Conservation (phyloP, 2,888 invertebrate genomes). For the Drosophila mulleri region DNA sequence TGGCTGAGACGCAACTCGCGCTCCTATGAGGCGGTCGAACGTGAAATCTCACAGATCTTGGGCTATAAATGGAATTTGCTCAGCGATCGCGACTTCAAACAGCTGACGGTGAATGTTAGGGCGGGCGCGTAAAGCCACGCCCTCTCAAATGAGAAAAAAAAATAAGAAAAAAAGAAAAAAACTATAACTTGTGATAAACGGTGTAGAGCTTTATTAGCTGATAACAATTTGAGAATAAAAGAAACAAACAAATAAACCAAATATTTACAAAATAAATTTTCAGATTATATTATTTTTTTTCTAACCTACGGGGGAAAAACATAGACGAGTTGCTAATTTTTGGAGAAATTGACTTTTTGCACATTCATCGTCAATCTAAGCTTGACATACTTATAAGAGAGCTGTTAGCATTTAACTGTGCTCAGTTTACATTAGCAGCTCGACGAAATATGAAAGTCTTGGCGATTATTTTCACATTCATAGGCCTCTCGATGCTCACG, state of each 20-base stretch:
- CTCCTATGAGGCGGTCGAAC: slow-evolving; percentile 88
- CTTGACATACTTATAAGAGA: slow-evolving; percentile 24
- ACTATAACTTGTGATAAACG: slow-evolving; percentile 66
- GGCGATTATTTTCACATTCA: slow-evolving; percentile 18
- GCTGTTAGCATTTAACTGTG: not conserved
- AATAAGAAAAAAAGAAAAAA: not conserved
- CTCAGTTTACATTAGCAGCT: slow-evolving; percentile 25
- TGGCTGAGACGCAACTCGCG: slow-evolving; percentile 88
- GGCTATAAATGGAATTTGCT: slow-evolving; percentile 89
- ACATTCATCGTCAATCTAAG: not conserved
- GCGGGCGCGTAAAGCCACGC: slow-evolving; percentile 43
- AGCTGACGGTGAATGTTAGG: slow-evolving; percentile 79
- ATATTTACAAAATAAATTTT: slow-evolving; percentile 38
- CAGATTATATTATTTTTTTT: slow-evolving; percentile 15
- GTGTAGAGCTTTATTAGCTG: slow-evolving; percentile 70
- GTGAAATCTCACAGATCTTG: slow-evolving; percentile 89
- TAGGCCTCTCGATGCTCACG: slow-evolving; percentile 19
- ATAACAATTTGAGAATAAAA: slow-evolving; percentile 33
- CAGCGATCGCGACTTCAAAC: slow-evolving; percentile 88
- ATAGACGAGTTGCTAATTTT: slow-evolving; percentile 36
- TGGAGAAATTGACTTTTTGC: slow-evolving; percentile 30
- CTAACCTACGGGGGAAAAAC: slow-evolving; percentile 36
- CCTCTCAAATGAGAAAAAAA: not conserved
- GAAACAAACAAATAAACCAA: slow-evolving; percentile 40
- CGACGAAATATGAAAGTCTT: slow-evolving; percentile 45